Conservation (phyloP, 2,888 invertebrate species). For the Mythimna pallens region DNA sequence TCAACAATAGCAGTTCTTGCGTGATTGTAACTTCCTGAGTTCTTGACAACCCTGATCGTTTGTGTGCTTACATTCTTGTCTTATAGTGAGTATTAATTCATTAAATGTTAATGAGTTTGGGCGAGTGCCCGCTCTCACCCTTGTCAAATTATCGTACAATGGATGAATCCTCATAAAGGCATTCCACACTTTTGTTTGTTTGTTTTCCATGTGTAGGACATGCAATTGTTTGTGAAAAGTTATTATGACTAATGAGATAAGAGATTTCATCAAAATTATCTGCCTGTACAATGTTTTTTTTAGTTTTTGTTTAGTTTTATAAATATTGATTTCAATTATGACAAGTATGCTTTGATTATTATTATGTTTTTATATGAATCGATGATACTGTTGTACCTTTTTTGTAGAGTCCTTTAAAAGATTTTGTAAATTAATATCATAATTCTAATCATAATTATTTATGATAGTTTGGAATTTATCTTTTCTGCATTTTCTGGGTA, state of each 20-base stretch:
- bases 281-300: not conserved
- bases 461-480: no score
- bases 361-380: no score
- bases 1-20: not conserved
- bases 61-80: constrained; percentile 67
- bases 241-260: not conserved
- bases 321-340: no score
- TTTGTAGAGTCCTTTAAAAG: no score
- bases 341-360: no score
- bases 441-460: no score
- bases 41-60: constrained; percentile 40
- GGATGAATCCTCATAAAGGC: constrained; percentile 77
- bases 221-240: constrained; percentile 22
- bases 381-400: no score
- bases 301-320: not conserved
- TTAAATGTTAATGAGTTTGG: constrained; percentile 77
- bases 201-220: constrained; percentile 40
- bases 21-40: not conserved
- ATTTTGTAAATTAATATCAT: no score
- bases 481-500: no score
- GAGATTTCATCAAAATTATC: not conserved
- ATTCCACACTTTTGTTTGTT: constrained; percentile 71
- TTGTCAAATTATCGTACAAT: constrained; percentile 78
- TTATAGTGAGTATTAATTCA: constrained; percentile 78
- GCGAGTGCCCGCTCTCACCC: constrained; percentile 73